Evolutionary conservation across 2,888 invertebrate genomes (phyloP).

Genomic region (Mimumesa dahlbomi): DNA sequence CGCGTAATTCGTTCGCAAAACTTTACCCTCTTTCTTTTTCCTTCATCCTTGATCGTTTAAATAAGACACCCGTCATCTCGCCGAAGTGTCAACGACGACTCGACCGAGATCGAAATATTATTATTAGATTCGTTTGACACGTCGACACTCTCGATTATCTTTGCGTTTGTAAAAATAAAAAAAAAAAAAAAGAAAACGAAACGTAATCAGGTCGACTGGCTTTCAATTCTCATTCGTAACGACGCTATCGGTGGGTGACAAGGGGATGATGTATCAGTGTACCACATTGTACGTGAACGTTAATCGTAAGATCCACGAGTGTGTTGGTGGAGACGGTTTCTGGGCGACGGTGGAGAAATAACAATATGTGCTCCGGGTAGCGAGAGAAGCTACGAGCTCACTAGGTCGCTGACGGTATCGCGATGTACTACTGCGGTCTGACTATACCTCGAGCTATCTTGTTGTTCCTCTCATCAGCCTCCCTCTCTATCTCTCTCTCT

Average conservation of each 20-base stretch:
- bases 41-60: neutral
- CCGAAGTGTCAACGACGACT: neutral
- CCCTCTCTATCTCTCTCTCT: neutral
- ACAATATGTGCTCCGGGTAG: neutral
- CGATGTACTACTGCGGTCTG: conserved; percentile 9
- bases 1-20: neutral
- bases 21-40: neutral
- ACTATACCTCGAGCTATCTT: conserved; percentile 2
- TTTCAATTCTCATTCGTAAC: no score
- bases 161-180: no score
- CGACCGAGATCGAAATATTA: no score
- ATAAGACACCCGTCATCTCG: neutral
- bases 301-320: no score
- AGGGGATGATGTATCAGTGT: no score
- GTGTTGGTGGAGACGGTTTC: no score
- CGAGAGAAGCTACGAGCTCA: neutral
- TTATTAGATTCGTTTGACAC: no score
- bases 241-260: no score
- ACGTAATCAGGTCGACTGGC: no score
- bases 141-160: no score
- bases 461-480: conserved; percentile 3
- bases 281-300: no score
- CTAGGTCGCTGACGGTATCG: neutral
- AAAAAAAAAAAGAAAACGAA: no score
- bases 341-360: neutral